Percentiles rank a stretch among this genome's conserved stretches.
Evolutionary conservation across 2,113 vertebrate genomes (phyloP).

Genomic region (Excalfactoria chinensis): DNA sequence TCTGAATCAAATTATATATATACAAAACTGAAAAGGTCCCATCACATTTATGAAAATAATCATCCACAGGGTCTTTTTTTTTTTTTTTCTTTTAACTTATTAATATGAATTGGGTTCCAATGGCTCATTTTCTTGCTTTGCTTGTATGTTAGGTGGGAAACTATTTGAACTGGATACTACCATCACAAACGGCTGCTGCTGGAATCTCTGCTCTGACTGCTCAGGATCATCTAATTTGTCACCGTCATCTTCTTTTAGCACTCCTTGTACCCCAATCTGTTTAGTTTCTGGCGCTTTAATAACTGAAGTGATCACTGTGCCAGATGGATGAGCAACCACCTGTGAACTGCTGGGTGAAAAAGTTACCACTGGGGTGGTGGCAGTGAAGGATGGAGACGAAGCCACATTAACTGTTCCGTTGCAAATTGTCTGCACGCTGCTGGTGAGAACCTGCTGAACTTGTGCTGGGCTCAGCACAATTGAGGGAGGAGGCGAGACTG

Average conservation of each 20-base stretch:
- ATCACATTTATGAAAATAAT: constrained; percentile 74
- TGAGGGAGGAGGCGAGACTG: constrained; percentile 74
- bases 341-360: constrained; percentile 81
- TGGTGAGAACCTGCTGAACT: constrained; percentile 79
- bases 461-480: constrained; percentile 79
- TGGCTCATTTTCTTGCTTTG: constrained; percentile 78
- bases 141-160: constrained; percentile 72
- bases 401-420: constrained; percentile 76
- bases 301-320: constrained; percentile 85
- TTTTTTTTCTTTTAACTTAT: constrained; percentile 27
- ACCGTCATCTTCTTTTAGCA: constrained; percentile 47
- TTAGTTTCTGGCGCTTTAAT: constrained; percentile 85
- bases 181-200: constrained; percentile 82
- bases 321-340: constrained; percentile 76
- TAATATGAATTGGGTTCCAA: constrained; percentile 73
- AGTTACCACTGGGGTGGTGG: constrained; percentile 77
- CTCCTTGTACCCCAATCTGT: constrained; percentile 37
- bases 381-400: constrained; percentile 74
- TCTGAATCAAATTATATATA: constrained; percentile 70
- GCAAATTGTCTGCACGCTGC: constrained; percentile 78
- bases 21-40: constrained; percentile 71
- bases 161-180: constrained; percentile 79
- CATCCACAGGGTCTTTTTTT: constrained; percentile 61
- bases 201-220: constrained; percentile 67
- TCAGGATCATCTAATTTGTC: constrained; percentile 59